Evolutionary conservation across 1,140 invertebrate genomes (phyloP).

Genomic region (Drosophila aff.): DNA sequence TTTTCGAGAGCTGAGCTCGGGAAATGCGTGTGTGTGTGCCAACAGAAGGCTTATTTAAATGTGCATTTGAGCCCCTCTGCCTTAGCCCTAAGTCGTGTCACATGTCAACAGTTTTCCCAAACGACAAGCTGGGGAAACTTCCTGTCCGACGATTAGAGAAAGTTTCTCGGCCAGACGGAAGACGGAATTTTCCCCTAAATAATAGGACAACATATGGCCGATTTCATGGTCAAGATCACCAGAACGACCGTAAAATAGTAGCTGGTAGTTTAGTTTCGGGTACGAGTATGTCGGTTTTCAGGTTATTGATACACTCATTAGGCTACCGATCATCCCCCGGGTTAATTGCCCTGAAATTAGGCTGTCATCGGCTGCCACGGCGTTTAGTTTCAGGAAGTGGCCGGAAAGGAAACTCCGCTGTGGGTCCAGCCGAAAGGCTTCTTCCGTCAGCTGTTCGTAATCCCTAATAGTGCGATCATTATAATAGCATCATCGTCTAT

Average conservation of each 20-base stretch:
- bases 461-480: conserved; percentile 77
- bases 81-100: conserved; percentile 57
- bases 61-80: conserved; percentile 26
- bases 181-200: conserved; percentile 25
- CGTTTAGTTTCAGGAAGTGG: conserved; percentile 36
- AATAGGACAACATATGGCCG: conserved; percentile 32
- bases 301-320: conserved; percentile 64
- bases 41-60: conserved; percentile 66
- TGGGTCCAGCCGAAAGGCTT: conserved; percentile 34
- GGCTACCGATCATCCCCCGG: conserved; percentile 48
- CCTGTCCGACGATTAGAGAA: conserved; percentile 48
- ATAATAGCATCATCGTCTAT: conserved; percentile 79
- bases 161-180: conserved; percentile 23
- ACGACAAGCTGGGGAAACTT: conserved; percentile 42
- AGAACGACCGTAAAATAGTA: conserved; percentile 30
- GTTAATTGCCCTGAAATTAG: conserved; percentile 60
- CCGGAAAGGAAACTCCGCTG: conserved; percentile 15
- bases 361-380: conserved; percentile 49
- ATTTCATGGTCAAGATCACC: conserved; percentile 42
- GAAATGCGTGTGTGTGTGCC: conserved; percentile 19
- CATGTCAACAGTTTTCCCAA: conserved; percentile 57
- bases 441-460: conserved; percentile 56
- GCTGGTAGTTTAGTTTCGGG: conserved; percentile 14
- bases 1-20: conserved; percentile 42
- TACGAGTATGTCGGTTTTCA: conserved; percentile 18